Evolutionary conservation across 2,113 vertebrate genomes (phyloP).

Genomic region (Tautogolabrus adspersus): DNA sequence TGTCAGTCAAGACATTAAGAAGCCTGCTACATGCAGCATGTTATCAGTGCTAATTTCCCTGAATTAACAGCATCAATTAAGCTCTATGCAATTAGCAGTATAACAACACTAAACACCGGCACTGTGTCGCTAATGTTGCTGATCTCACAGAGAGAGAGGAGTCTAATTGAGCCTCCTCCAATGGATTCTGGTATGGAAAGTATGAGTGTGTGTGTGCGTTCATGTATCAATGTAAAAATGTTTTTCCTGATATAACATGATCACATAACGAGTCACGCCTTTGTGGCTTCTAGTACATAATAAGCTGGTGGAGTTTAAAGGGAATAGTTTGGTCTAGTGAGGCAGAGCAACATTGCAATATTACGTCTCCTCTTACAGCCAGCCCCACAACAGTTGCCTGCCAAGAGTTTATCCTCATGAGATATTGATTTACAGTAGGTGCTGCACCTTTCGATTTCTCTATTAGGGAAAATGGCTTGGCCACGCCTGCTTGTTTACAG

Average conservation of each 20-base stretch:
- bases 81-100: constrained; percentile 95
- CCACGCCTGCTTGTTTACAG: constrained; percentile 76
- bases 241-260: constrained; percentile 47
- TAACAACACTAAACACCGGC: constrained; percentile 94
- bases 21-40: constrained; percentile 80
- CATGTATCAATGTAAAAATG: constrained; percentile 40
- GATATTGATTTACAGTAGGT: constrained; percentile 78
- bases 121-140: constrained; percentile 93
- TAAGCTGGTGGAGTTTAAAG: constrained; percentile 18
- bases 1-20: constrained; percentile 79
- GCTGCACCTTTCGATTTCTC: constrained; percentile 79
- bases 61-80: constrained; percentile 98
- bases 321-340: neutral
- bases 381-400: constrained; percentile 53
- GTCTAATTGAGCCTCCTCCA: constrained; percentile 90
- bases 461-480: constrained; percentile 75
- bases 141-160: constrained; percentile 88
- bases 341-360: constrained; percentile 3
- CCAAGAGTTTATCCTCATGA: constrained; percentile 60
- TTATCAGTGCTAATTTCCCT: constrained; percentile 95
- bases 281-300: constrained; percentile 30
- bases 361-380: constrained; percentile 38
- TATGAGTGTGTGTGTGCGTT: constrained; percentile 22
- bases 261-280: constrained; percentile 29
- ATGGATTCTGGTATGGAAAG: constrained; percentile 49